A percentile compares a stretch with the other conserved stretches of the same genome.
Evolutionary conservation across 1,140 invertebrate species (phyloP).

Genomic region (Aphelinus atriplicis): DNA sequence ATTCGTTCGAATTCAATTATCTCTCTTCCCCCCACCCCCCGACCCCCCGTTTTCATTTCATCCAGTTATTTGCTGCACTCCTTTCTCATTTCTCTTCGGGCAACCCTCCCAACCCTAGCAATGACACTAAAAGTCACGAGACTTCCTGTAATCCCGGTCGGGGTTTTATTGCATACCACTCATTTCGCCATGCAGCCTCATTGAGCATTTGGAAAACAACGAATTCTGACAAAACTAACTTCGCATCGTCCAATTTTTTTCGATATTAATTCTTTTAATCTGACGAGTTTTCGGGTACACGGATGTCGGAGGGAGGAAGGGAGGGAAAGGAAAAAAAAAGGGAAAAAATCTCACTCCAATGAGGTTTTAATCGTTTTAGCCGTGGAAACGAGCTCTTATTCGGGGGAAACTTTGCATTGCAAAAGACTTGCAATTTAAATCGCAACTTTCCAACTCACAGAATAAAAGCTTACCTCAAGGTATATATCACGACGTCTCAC

Average conservation of each 20-base stretch:
- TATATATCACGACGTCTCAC: neutral
- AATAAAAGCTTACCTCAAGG: neutral
- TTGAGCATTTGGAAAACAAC: too few relatives aligned
- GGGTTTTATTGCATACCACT: too few relatives aligned
- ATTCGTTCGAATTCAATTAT: constrained; percentile 10
- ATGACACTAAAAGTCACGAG: constrained; percentile 4
- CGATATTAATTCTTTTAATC: too few relatives aligned
- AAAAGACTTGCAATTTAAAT: constrained; percentile 17
- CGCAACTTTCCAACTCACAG: neutral
- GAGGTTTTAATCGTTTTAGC: constrained; percentile 18
- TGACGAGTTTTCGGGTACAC: too few relatives aligned
- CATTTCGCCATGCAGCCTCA: too few relatives aligned
- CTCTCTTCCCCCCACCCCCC: neutral
- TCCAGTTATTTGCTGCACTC: neutral
- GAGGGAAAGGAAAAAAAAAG: neutral
- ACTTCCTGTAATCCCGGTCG: neutral
- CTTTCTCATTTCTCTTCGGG: neutral
- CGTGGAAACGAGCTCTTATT: neutral
- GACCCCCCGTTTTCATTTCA: neutral
- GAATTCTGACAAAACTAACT: too few relatives aligned
- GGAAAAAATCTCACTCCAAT: neutral
- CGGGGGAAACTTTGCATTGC: constrained; percentile 16
- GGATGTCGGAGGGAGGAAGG: neutral
- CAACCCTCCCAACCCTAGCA: neutral
- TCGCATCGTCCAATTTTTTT: too few relatives aligned